Evolutionary conservation across 2,113 vertebrate genomes (phyloP), one percentile per base, ranked within the genome.

Genomic region (Perognathus longimembris): DNA sequence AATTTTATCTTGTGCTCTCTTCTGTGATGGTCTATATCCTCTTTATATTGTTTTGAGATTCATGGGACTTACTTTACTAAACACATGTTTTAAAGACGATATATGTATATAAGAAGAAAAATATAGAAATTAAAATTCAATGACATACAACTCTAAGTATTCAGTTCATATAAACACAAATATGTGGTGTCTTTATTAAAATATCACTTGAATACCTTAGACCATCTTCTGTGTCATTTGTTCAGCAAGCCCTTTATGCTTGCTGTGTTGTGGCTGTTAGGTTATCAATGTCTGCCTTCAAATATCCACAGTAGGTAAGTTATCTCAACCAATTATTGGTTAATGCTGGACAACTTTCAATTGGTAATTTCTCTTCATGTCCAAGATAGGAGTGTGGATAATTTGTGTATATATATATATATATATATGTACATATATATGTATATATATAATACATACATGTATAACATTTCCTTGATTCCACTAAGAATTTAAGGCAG

Each of bases 141-240:
- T 77, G 36, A 63, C 59, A 81, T 85, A 88, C 21, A n/a, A 40
- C 45, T 85, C 18, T 42, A 93, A 89, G 20, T 89, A 67, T 75
- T 59, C 90, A 78, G 18, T 92, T 94, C 71, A 92, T 95, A 95
- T 96, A 97, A 97, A 97, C 84, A 94, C 88, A 71, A 97, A 95
- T 93, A 96, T 96, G 93, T 59, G 57, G 87, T 89, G 32, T 96
- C 50, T n/a, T 88, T 1, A 42, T 77, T 91, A 90, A 94, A 79
- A 80, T 50, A 61, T 26, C 84, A 93, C 38, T 26, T 6, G 45
- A 7, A 40, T 63, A 57, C 28, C 34, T 69, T 54, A 74, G 30
- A 63, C 5, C 45, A 83, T 76, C 17, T 12, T 57, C 67, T 75
- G 59, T 45, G 64, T 61, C 20, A 38, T 85, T 88, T 38, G 34